Evolutionary conservation across 2,797 vertebrate genomes (phyloP).

Genomic region (Okamejei kenojei): DNA sequence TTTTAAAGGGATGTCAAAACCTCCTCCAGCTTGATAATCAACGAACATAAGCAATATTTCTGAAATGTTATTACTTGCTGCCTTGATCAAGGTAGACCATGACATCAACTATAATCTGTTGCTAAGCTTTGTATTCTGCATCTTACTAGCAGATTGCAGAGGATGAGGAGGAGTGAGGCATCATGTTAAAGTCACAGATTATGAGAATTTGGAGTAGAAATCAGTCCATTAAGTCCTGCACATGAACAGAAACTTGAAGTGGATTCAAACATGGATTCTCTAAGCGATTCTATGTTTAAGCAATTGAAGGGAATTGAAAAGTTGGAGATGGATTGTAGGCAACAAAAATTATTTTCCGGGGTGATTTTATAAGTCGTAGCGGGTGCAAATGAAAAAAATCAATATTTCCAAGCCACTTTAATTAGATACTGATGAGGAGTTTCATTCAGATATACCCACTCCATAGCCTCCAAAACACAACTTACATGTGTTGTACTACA

Average conservation of each 20-base stretch:
- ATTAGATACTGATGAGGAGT: neutral
- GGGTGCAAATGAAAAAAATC: neutral
- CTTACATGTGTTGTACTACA: neutral
- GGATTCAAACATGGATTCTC: neutral
- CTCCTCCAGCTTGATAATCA: neutral
- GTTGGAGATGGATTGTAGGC: neutral
- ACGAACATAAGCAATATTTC: neutral
- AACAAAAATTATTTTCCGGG: neutral
- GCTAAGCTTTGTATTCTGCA: neutral
- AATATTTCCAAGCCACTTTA: neutral
- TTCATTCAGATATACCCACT: neutral
- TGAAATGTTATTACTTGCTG: neutral
- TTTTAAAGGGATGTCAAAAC: neutral
- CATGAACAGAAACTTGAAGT: neutral
- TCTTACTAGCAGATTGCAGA: neutral
- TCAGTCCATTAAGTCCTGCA: neutral
- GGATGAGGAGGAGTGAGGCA: neutral
- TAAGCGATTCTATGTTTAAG: neutral
- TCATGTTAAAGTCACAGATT: neutral
- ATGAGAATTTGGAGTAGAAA: neutral
- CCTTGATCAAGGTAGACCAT: neutral
- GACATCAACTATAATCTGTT: neutral
- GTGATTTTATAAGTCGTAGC: neutral
- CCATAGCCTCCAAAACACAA: neutral
- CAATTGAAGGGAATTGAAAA: neutral